phyloP scores from a whole-genome alignment of 1,140 invertebrate genomes.

The Euura saliciscinereae region DNA sequence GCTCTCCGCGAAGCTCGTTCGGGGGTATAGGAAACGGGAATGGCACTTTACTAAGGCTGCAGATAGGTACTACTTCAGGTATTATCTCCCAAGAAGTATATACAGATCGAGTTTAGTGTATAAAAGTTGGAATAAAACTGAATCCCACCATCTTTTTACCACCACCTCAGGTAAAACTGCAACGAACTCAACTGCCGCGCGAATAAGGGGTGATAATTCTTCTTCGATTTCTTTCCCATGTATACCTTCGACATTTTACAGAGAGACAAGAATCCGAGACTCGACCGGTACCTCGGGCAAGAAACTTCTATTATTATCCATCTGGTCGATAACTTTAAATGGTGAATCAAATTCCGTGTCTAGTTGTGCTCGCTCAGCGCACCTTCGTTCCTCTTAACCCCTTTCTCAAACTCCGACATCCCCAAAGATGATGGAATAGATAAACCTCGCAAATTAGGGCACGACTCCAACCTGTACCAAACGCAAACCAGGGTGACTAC shows the following conservation, averaged over 20 bases:
- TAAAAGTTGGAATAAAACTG: too few species aligned
- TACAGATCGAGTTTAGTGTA: too few species aligned
- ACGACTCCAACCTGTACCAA: background rate
- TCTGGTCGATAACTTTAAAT: background rate
- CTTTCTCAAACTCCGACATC: background rate
- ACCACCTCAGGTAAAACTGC: too few species aligned
- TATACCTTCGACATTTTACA: too few species aligned
- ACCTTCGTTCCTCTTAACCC: background rate
- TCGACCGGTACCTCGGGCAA: too few species aligned
- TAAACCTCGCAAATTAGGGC: constrained; percentile 3
- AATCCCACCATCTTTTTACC: too few species aligned
- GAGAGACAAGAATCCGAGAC: too few species aligned
- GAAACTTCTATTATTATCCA: background rate
- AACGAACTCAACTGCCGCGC: too few species aligned
- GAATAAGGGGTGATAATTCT: too few species aligned
- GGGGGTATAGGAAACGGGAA: background rate
- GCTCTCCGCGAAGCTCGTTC: background rate
- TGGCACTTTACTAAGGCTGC: background rate
- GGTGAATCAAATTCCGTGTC: constrained; percentile 2
- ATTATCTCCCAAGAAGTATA: background rate
- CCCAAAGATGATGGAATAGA: background rate
- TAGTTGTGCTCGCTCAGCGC: background rate
- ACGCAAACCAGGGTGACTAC: too few species aligned
- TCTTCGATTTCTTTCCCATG: too few species aligned
- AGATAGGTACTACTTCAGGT: background rate